Conservation (phyloP, 2,888 invertebrate species). For the Drosophila atroscutellata region DNA sequence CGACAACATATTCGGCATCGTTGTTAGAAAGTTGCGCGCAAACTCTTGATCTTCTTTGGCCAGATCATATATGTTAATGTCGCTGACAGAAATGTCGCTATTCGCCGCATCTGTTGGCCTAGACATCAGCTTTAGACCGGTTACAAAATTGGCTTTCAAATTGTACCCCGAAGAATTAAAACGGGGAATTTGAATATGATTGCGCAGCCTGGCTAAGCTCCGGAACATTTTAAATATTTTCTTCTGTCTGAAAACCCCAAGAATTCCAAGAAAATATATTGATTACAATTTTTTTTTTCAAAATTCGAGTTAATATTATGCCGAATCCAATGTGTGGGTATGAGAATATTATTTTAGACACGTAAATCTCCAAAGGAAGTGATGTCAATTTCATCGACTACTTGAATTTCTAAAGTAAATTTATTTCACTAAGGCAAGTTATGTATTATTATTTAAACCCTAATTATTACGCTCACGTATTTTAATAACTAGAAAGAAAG, state of each 20-base stretch:
- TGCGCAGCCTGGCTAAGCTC: constrained; percentile 46
- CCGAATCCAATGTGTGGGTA: constrained; percentile 33
- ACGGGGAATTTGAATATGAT: constrained; percentile 29
- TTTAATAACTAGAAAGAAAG: not conserved
- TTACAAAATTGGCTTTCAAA: constrained; percentile 20
- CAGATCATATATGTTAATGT: constrained; percentile 57
- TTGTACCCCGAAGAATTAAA: constrained; percentile 21
- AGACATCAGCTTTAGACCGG: not conserved
- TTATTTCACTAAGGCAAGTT: not conserved
- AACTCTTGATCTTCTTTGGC: constrained; percentile 59
- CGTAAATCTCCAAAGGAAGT: not conserved
- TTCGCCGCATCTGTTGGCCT: not conserved
- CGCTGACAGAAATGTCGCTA: constrained; percentile 30
- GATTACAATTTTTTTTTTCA: constrained; percentile 33
- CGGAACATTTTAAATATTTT: constrained; percentile 52
- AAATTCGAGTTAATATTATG: constrained; percentile 25
- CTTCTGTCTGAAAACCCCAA: not conserved
- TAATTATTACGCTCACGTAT: not conserved
- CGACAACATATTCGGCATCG: not conserved
- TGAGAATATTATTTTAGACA: not conserved
- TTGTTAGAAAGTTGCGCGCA: constrained; percentile 56
- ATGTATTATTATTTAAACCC: not conserved
- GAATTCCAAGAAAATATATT: constrained; percentile 4
- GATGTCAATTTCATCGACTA: constrained; percentile 30
- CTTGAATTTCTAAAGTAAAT: constrained; percentile 6